Base-by-base conservation (phyloP, 2,888 invertebrate genomes). In the Anodontia alba region DNA sequence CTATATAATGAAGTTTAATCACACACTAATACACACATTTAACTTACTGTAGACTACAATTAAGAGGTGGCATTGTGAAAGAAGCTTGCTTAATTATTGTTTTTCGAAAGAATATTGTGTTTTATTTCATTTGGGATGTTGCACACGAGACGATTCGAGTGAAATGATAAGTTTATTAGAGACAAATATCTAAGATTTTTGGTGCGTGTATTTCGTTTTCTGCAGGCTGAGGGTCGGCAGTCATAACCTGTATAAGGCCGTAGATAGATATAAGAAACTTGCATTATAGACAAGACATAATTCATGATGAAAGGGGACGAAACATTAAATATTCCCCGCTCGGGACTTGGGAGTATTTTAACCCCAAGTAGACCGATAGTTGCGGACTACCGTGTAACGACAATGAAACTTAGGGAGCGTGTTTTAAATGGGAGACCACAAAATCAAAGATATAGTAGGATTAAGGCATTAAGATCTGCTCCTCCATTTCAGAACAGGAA, bases 401-500 rank as follows among this genome's bases (percentile, higher is more conserved):
- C 84, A 12, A 83, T 77, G 81, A 80, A 86, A 29, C 68, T 89
- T 26, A 71, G 82, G 42, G 83, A 87, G 17, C 42, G 73, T 46
- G 84, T 79, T n/a, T 72, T 82, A n/a, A 76, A 81, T 1, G 81
- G 75, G 0, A 87, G 81, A 62, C 57, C 76, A 23, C 74, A 78
- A 43, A 68, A 74, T 7, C 67, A 31, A 23, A 76, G 78, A 49
- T 66, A 79, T 31, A 38, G 33, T 20, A 46, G 71, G 2, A 78
- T 66, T 43, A 73, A 77, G 38, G 49, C 49, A 36, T 5, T 71
- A 3, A 66, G 73, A 54, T 88, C 83, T 78, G 81, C 86, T 73
- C 74, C 83, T 81, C 79, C 89, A 68, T 84, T 88, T 77, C 89
- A 90, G 87, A 87, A 86, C 36, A 73, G 89, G 26, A 89, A 86